These are phyloP conservation scores for Cyprinella venusta DNA, from an alignment of 2,797 vertebrate genomes.

Conservation along the genomic window DNA sequence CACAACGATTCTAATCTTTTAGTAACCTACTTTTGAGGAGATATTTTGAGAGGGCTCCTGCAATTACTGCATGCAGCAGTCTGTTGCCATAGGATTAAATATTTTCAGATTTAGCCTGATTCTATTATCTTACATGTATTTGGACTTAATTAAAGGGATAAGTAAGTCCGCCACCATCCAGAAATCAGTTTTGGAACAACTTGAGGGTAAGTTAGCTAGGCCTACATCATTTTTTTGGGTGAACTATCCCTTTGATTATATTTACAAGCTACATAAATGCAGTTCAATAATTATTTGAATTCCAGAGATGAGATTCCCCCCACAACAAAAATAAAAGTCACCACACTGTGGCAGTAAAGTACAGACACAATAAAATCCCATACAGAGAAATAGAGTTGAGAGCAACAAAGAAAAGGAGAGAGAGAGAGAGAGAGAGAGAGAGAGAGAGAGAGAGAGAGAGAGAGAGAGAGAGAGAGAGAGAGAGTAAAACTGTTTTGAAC, in stretches of 20 bases:
- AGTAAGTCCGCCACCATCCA: too few species aligned
- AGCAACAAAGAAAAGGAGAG: neutral
- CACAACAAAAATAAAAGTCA: neutral
- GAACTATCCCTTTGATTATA: too few species aligned
- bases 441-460: neutral
- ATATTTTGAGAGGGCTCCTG: neutral
- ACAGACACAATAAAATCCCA: neutral
- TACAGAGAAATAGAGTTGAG: neutral
- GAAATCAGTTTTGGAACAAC: neutral
- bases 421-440: neutral
- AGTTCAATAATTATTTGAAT: neutral
- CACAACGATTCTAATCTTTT: neutral
- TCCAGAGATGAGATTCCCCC: too few species aligned
- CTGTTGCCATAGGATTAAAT: neutral
- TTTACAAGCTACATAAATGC: neutral
- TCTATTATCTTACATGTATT: neutral
- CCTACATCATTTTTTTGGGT: too few species aligned
- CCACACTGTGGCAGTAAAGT: conserved; percentile 42
- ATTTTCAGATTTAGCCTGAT: neutral
- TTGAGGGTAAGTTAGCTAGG: too few species aligned
- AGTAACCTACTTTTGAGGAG: neutral
- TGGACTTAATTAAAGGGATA: neutral
- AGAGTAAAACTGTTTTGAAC: neutral
- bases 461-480: neutral
- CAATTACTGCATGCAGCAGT: neutral